Evolutionary conservation across 1,140 invertebrate genomes (phyloP), one percentile per base, ranked within the genome.

Genomic region (Nephila pilipes): DNA sequence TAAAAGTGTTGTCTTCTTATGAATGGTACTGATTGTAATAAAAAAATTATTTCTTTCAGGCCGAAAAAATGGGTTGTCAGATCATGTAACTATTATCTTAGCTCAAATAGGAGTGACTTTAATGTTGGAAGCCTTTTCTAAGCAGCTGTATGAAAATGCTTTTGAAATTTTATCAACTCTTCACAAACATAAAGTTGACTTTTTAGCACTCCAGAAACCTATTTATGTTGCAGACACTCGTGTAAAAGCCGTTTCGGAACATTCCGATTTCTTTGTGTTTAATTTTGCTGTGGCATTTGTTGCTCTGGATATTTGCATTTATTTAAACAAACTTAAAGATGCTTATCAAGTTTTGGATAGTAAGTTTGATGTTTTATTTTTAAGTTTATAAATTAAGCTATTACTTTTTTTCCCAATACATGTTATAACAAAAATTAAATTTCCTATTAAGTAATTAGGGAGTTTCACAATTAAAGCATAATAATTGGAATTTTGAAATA

Each of bases 301-400:
- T 85, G 83, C 83, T 32, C 20, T 85, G 54, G 83, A 85, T 10
- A 60, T 60, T 3, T 85, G 83, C 32, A 20, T 85, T 8, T 25
- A 85, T 36, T 36, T 57, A 18, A 29, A 57, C 4, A 85, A 25
- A 58, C 25, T 25, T 36, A 85, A 58, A 60, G 83, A 85, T 60
- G 83, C 83, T 29, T 85, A 57, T 32, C 22, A 16, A 29, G 22
- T 85, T 18, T 57, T 85, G 20, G 5, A 32, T 5, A 36, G 83
- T 85, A 57, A 85, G 83, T 85, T 54, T 46, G 29, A n/a, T 65
- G 25, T 25, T 25, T 58, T 2, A 25, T n/a, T 65, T 2, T 12
- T 14, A 65, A 65, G 12, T 25, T 65, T 10, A 46, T 46, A 46
- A 46, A 46, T 46, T 46, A 46, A n/a, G n/a, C n/a, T n/a, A n/a